These are phyloP conservation scores for Globodera rostochiensis DNA, from an alignment of 1,140 invertebrate genomes.

Conservation along the genomic window DNA sequence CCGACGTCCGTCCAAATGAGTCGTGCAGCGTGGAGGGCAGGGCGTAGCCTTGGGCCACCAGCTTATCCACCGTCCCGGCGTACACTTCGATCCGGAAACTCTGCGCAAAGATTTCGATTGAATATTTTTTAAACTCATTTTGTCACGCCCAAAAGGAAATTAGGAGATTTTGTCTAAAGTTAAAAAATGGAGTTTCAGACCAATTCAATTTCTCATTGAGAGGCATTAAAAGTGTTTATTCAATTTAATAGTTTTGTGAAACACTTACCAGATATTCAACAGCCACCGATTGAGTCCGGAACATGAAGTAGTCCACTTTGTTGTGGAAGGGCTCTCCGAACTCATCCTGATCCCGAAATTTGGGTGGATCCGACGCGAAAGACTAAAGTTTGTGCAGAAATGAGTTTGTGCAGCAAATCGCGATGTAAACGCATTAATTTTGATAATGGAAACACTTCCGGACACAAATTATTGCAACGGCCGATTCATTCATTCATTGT, in stretches of 20 bases:
- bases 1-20: conserved; percentile 56
- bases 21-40: conserved; percentile 59
- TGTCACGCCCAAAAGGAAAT: too few relatives aligned
- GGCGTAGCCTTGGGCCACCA: conserved; percentile 59
- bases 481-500: background rate
- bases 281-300: conserved; percentile 57
- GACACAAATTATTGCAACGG: too few relatives aligned
- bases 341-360: conserved; percentile 51
- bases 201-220: background rate
- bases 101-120: conserved; percentile 28
- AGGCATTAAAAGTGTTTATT: background rate
- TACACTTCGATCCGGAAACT: conserved; percentile 63
- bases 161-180: too few relatives aligned
- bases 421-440: too few relatives aligned
- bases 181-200: background rate
- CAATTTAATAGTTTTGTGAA: background rate
- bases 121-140: too few relatives aligned
- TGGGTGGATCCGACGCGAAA: conserved; percentile 37
- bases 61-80: conserved; percentile 26
- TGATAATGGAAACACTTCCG: too few relatives aligned
- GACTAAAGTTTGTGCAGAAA: background rate
- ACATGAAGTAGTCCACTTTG: conserved; percentile 57
- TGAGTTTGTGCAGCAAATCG: too few relatives aligned
- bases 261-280: conserved; percentile 58
- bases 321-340: conserved; percentile 58